These are phyloP conservation scores for Sinocyclocheilus maitianheensis DNA, from an alignment of 2,113 vertebrate genomes.

Conservation along the genomic window DNA sequence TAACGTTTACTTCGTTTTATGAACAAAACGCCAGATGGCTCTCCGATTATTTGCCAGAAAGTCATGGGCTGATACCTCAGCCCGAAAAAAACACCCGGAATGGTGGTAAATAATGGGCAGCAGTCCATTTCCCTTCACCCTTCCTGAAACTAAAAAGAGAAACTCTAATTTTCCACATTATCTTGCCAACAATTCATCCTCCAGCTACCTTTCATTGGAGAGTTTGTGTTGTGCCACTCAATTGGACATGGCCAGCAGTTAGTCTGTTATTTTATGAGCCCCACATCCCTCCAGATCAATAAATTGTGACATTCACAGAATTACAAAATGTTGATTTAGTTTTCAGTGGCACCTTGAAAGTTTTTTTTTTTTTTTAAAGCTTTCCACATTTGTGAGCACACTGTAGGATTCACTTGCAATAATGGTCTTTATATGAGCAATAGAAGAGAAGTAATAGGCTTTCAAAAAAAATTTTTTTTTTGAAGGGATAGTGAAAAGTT, in stretches of 20 bases:
- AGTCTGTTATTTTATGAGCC: constrained; percentile 16
- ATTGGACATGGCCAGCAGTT: constrained; percentile 31
- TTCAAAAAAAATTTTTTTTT: background rate
- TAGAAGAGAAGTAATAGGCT: background rate
- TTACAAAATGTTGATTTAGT: constrained; percentile 14
- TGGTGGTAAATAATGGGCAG: background rate
- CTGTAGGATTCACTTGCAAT: background rate
- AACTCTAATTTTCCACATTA: constrained; percentile 18
- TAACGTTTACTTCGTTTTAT: constrained; percentile 2
- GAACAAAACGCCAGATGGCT: background rate
- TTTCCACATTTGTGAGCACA: background rate
- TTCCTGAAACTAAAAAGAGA: background rate
- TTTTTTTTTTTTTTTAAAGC: background rate
- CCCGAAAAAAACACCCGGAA: background rate
- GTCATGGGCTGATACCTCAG: constrained; percentile 14
- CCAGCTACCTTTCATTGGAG: constrained; percentile 11
- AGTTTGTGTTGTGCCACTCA: constrained; percentile 21
- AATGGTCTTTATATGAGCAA: background rate
- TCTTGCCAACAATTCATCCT: background rate
- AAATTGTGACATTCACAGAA: constrained; percentile 18
- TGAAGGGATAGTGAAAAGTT: no score
- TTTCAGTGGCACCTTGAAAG: background rate
- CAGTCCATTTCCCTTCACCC: constrained; percentile 19
- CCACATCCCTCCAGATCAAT: constrained; percentile 26
- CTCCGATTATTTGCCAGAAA: background rate